A percentile compares a stretch with the other conserved stretches of the same genome.
These are phyloP conservation scores for Dasyornis broadbenti DNA, from an alignment of 2,113 vertebrate genomes.

Conservation along the genomic window DNA sequence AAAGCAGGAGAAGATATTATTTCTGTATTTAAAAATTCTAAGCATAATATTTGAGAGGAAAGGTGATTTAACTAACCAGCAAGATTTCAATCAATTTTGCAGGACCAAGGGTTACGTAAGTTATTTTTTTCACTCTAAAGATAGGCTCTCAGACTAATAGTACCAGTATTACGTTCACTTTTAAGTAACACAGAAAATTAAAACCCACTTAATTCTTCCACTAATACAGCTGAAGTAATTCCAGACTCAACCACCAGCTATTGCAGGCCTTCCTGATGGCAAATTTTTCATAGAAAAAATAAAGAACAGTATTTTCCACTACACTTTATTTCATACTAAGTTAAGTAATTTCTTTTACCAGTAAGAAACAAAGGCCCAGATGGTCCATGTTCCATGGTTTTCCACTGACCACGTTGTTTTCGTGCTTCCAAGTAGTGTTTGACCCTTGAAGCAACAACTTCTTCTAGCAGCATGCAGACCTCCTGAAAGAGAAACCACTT, in stretches of 20 bases:
- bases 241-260: background rate
- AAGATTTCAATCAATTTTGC: background rate
- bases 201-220: background rate
- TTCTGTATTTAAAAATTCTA: background rate
- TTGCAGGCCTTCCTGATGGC: background rate
- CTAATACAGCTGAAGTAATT: background rate
- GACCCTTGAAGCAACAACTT: conserved; percentile 82
- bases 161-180: background rate
- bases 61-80: background rate
- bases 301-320: background rate
- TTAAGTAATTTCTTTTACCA: conserved; percentile 73
- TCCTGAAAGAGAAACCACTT: conserved; percentile 73
- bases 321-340: background rate
- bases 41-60: background rate
- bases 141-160: background rate
- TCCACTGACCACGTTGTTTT: conserved; percentile 68
- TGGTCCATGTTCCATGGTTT: conserved; percentile 69
- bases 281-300: background rate
- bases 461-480: conserved; percentile 80
- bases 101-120: background rate
- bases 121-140: background rate
- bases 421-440: conserved; percentile 73
- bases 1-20: background rate
- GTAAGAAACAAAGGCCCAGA: conserved; percentile 77
- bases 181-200: background rate